Percentiles rank a stretch among this genome's conserved stretches.
These are phyloP conservation scores for Formicarius rufipectus DNA, from an alignment of 2,113 vertebrate genomes.

Conservation along the genomic window DNA sequence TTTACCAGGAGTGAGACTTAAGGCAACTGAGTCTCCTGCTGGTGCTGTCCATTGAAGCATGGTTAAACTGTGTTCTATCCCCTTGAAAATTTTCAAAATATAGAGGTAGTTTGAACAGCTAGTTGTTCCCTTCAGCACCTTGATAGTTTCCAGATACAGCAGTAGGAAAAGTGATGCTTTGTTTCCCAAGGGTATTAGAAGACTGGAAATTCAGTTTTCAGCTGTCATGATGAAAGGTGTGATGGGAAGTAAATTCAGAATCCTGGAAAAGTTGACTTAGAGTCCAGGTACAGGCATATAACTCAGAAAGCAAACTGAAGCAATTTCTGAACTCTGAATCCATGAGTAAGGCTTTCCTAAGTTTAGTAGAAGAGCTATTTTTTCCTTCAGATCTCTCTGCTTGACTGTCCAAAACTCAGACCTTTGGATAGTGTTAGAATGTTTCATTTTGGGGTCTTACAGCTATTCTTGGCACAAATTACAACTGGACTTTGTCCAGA, in stretches of 20 bases:
- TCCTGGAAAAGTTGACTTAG: neutral
- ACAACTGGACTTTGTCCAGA: neutral
- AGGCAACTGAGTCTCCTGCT: neutral
- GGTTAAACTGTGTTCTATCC: neutral
- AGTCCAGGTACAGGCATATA: neutral
- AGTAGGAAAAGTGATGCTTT: neutral
- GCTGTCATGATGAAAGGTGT: neutral
- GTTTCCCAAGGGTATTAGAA: neutral
- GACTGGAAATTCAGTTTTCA: neutral
- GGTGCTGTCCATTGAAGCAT: neutral
- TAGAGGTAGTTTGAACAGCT: neutral
- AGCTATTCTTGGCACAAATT: neutral
- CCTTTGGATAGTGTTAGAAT: neutral
- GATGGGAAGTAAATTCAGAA: neutral
- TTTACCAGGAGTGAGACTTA: neutral
- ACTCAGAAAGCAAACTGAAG: neutral
- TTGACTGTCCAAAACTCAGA: neutral
- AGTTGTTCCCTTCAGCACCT: neutral
- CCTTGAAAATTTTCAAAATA: neutral
- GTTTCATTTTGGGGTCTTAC: neutral
- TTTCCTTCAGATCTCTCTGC: neutral
- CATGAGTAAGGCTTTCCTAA: neutral
- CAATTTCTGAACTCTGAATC: neutral
- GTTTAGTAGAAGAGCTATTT: neutral
- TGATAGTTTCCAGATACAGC: neutral